A percentile compares a stretch with the other conserved stretches of the same genome.
Evolutionary conservation across 2,888 invertebrate genomes (phyloP).

Genomic region (Dendrolimus pini): DNA sequence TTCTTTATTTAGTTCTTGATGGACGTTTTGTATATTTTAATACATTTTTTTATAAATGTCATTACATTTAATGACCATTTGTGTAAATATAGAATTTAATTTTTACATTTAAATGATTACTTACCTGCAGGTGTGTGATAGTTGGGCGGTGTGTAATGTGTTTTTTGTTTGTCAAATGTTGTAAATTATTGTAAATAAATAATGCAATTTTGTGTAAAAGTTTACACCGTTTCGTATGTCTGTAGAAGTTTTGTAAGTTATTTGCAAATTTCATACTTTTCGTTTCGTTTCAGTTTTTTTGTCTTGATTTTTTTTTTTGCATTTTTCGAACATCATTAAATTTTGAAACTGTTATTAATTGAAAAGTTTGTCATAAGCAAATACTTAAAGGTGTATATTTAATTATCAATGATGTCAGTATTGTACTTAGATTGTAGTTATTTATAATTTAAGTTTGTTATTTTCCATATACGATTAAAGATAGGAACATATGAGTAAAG

Average conservation of each 20-base stretch:
- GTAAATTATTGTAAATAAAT: not conserved
- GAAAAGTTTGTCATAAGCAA: not conserved
- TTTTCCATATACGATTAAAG: no score
- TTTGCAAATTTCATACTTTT: not conserved
- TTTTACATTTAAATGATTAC: constrained; percentile 36
- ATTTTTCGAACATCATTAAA: not conserved
- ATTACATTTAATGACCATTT: constrained; percentile 38
- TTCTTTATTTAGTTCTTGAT: constrained; percentile 19
- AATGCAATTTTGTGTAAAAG: not conserved
- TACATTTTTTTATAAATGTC: constrained; percentile 35
- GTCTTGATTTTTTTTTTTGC: not conserved
- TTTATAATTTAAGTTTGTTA: constrained; percentile 34
- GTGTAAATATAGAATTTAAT: constrained; percentile 66
- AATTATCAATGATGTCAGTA: constrained; percentile 51
- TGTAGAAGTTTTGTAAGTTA: no score
- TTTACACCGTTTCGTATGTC: not conserved
- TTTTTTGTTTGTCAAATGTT: not conserved
- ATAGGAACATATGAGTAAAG: no score
- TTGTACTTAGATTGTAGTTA: constrained; percentile 51
- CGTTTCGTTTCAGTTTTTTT: not conserved
- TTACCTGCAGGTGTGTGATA: constrained; percentile 29
- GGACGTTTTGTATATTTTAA: constrained; percentile 35
- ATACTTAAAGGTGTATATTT: constrained; percentile 26
- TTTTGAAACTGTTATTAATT: not conserved
- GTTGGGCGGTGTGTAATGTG: constrained; percentile 4